Conservation (phyloP, 2,113 vertebrate species). For the Callaeas wilsoni region DNA sequence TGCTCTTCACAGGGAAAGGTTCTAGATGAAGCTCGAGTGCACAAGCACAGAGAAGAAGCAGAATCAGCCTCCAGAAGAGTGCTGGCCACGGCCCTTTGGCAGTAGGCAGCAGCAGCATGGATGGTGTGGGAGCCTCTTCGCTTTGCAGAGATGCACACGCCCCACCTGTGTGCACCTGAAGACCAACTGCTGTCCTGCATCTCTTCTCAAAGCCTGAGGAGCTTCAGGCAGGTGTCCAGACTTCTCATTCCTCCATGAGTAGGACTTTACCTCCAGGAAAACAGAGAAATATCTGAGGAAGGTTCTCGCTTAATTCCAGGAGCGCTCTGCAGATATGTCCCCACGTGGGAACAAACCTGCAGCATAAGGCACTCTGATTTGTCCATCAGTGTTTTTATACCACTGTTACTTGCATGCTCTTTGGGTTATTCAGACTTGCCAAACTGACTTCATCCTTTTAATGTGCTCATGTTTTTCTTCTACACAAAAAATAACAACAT, state of each 20-base stretch:
- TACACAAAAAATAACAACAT: background rate
- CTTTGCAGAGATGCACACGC: fast-evolving
- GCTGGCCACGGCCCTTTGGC: fast-evolving
- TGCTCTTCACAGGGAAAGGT: background rate
- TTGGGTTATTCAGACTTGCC: background rate
- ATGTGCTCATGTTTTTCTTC: background rate
- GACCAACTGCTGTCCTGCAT: background rate
- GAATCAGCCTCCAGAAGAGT: background rate
- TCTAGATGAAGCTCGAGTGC: background rate
- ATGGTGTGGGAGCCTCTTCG: fast-evolving
- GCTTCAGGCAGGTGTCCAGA: background rate
- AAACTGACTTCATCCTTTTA: background rate
- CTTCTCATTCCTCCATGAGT: background rate
- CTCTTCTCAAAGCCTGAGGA: background rate
- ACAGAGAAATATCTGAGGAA: background rate
- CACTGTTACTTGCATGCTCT: background rate
- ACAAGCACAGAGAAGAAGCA: background rate
- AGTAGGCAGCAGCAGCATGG: fast-evolving
- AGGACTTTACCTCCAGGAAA: background rate
- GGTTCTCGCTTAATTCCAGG: background rate
- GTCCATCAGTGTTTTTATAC: background rate
- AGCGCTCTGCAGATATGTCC: background rate
- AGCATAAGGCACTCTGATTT: background rate
- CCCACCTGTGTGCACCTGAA: background rate
- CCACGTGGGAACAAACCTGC: background rate